Evolutionary conservation across 2,797 vertebrate genomes (phyloP), one percentile per base, ranked within the genome.

Genomic region (Chelon auratus): DNA sequence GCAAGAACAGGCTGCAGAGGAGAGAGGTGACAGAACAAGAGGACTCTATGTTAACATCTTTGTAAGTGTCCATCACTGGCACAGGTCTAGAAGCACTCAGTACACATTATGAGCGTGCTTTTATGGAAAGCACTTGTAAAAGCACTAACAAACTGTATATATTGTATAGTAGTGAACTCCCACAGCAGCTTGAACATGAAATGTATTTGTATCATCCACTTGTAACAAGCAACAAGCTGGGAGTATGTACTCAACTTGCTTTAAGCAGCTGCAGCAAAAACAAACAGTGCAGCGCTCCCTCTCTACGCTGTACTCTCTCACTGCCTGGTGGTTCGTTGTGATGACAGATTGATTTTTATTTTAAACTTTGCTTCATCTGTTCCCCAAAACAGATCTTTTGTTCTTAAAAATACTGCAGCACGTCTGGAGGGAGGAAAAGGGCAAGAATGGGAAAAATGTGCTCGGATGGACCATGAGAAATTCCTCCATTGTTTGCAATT

Each of bases 1-100:
- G 91, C 97, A 98, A 83, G 93, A 94, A 75, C 97, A 98, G 11
- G 91, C 96, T 97, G 85, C 2, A 72, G 76, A 78, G 74, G 59
- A 70, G 43, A 62, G n/a, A 59, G 43, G 77, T 1, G 62, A 78
- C 24, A 80, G 60, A 80, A 69, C 66, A 74, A 62, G 43, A 65
- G 62, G 39, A 33, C 15, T 3, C 39, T 15, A 17, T 73, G 79
- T 88, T 76, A 83, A 75, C 66, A 65, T 69, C 42, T 65, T 33
- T 63, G 22, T 40, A 45, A 26, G 62, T 77, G 62, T 80, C 56
- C 62, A 55, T 60, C 62, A 62, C 69, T 65, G 62, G 64, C 68
- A 68, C 39, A 22, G 50, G 45, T 40, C 54, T 43, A 45, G 9
- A 52, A 22, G 39, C 13, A 54, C 55, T 50, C 51, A 51, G 50